These are phyloP conservation scores for Mus musculus DNA, from an alignment of 2,113 vertebrate genomes.

Conservation along the genomic window GRCm39 chr15:9963501-9964000, in stretches of 20 bases:
- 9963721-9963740: background rate
- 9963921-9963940: background rate
- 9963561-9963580: background rate
- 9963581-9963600: background rate
- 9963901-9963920: background rate
- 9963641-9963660: background rate
- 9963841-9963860: background rate
- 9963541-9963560: background rate
- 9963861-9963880: background rate
- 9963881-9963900: background rate
- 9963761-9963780: background rate
- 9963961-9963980: background rate
- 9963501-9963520: background rate
- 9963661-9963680: background rate
- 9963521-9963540: background rate
- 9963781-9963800: background rate
- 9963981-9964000: background rate
- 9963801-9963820: background rate
- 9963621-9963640: background rate
- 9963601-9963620: background rate
- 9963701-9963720: background rate
- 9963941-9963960: background rate
- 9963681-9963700: background rate
- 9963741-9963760: background rate
- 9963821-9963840: background rate